These are phyloP conservation scores for Oreochromis spilurus DNA, from an alignment of 2,113 vertebrate genomes.

Conservation along the genomic window DNA sequence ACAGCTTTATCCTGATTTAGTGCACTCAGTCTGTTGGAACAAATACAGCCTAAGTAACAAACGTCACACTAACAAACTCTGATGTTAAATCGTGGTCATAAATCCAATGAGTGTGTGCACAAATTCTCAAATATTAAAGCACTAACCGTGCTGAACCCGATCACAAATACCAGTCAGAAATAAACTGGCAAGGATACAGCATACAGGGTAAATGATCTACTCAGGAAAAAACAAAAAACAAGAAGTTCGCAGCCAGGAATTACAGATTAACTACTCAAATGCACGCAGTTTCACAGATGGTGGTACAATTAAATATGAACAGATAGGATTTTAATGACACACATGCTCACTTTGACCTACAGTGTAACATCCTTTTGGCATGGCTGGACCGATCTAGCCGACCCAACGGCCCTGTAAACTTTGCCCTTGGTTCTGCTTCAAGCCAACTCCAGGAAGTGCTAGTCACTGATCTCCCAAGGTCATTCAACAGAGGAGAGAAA, in stretches of 20 bases:
- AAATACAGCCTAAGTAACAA: neutral
- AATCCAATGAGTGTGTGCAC: neutral
- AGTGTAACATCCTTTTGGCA: slow-evolving; percentile 5
- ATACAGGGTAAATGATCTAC: slow-evolving; percentile 72
- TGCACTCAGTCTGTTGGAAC: neutral
- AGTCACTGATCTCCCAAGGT: slow-evolving; percentile 88
- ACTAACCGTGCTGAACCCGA: slow-evolving; percentile 1
- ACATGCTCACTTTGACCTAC: neutral
- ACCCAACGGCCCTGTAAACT: slow-evolving; percentile 73
- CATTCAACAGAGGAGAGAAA: slow-evolving; percentile 76
- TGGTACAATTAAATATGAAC: neutral
- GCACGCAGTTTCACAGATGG: neutral
- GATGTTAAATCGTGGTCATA: neutral
- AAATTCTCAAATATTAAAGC: neutral
- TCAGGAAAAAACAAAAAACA: slow-evolving; percentile 52
- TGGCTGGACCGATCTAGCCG: neutral
- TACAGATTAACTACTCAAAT: slow-evolving; percentile 66
- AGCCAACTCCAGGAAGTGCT: slow-evolving; percentile 75
- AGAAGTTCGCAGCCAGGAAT: slow-evolving; percentile 52
- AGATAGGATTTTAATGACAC: neutral
- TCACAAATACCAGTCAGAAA: slow-evolving; percentile 27
- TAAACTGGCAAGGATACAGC: slow-evolving; percentile 27
- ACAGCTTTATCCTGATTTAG: neutral
- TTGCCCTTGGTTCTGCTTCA: slow-evolving; percentile 82
- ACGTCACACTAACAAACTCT: neutral